Conservation (phyloP, 2,888 invertebrate species). For the Nysson spinosus region DNA sequence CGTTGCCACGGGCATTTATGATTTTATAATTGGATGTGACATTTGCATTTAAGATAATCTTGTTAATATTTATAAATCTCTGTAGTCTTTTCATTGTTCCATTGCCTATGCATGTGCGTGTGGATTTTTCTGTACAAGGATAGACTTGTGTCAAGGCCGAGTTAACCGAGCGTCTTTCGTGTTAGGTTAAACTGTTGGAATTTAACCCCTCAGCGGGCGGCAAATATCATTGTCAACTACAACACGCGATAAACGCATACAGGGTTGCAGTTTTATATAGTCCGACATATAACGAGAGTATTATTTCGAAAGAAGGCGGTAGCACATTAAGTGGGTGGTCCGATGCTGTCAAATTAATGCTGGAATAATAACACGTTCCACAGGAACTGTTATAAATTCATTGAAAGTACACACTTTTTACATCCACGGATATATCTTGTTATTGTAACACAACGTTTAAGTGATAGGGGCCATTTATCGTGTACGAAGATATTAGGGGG, state of each 20-base stretch:
- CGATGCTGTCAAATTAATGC: conserved; percentile 24
- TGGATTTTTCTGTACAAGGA: neutral
- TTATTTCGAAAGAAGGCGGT: neutral
- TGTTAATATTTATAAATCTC: too few relatives aligned
- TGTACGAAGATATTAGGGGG: too few relatives aligned
- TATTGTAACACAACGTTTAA: neutral
- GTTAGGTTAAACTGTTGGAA: too few relatives aligned
- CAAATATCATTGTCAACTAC: too few relatives aligned
- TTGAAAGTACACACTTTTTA: too few relatives aligned
- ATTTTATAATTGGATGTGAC: too few relatives aligned
- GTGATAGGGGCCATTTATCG: too few relatives aligned
- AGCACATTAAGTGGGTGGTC: conserved; percentile 18
- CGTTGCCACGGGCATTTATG: too few relatives aligned
- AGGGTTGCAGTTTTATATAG: conserved; percentile 2
- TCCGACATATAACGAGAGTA: conserved; percentile 2
- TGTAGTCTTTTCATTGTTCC: too few relatives aligned
- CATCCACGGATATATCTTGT: too few relatives aligned
- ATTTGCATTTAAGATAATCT: too few relatives aligned
- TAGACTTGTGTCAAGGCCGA: conserved; percentile 18
- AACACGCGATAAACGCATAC: neutral
- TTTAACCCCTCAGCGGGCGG: too few relatives aligned
- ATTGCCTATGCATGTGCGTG: neutral
- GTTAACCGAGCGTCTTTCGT: conserved; percentile 10
- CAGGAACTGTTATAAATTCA: conserved; percentile 12
- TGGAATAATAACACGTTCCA: conserved; percentile 18